Conservation (phyloP, 2,113 vertebrate species). For the Trematocara marginatum region DNA sequence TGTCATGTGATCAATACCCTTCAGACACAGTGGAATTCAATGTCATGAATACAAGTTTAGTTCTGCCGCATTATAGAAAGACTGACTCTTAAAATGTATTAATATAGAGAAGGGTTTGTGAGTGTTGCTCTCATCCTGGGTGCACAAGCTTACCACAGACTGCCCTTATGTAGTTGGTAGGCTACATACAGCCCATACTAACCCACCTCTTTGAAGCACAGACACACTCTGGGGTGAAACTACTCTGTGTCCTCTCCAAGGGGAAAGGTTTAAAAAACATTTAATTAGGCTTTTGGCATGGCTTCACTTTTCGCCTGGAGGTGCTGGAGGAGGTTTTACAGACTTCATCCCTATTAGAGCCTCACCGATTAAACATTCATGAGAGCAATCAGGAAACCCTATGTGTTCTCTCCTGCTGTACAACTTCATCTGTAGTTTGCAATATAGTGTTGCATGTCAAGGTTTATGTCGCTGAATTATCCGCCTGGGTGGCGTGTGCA, state of each 20-base stretch:
- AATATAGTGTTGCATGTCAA: neutral
- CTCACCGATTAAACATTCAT: constrained; percentile 67
- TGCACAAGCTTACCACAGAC: neutral
- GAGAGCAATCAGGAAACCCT: constrained; percentile 45
- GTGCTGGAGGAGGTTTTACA: constrained; percentile 63
- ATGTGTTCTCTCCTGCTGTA: constrained; percentile 38
- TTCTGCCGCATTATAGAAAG: neutral
- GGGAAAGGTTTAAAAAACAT: constrained; percentile 70
- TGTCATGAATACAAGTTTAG: neutral
- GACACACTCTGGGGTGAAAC: constrained; percentile 30
- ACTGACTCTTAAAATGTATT: neutral
- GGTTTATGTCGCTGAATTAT: neutral
- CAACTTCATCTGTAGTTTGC: constrained; percentile 40
- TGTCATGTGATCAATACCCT: neutral
- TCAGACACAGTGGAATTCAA: neutral
- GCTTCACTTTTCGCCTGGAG: constrained; percentile 64
- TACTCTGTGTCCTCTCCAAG: constrained; percentile 58
- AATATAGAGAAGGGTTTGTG: neutral
- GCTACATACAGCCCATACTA: neutral
- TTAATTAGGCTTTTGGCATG: constrained; percentile 71
- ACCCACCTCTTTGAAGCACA: constrained; percentile 23
- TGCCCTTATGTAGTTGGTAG: neutral
- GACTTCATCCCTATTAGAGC: constrained; percentile 60
- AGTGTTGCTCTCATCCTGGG: neutral
- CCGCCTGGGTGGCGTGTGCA: neutral